Conservation (phyloP, 2,113 vertebrate species). For the Anoplopoma fimbria region DNA sequence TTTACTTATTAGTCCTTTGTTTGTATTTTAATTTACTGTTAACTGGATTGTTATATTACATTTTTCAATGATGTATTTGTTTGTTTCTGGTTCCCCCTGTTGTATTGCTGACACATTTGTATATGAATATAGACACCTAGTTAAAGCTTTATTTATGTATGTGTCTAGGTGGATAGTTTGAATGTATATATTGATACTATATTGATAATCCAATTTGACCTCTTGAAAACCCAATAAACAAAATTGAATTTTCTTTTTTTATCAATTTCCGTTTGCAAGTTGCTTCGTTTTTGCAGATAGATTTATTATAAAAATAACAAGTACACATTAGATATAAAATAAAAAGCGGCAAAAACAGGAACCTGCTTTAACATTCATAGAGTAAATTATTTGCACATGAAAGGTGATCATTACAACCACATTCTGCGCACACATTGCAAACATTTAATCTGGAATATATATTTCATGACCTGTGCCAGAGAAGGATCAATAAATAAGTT, state of each 20-base stretch:
- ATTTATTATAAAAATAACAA: background rate
- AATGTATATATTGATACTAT: background rate
- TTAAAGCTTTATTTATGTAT: too few relatives aligned
- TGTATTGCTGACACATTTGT: too few relatives aligned
- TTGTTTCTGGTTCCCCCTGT: too few relatives aligned
- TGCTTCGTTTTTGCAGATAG: background rate
- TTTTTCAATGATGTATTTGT: too few relatives aligned
- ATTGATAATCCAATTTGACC: background rate
- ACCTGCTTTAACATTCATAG: too few relatives aligned
- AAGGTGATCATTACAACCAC: background rate
- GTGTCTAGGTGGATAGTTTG: background rate
- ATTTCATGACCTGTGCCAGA: background rate
- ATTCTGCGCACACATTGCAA: too few relatives aligned
- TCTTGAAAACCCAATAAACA: background rate
- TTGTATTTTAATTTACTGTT: too few relatives aligned
- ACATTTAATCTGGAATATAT: background rate
- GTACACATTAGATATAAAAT: background rate
- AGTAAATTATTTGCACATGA: background rate
- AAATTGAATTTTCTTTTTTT: background rate
- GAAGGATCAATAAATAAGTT: background rate
- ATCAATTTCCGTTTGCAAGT: background rate
- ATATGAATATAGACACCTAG: background rate
- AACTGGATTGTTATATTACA: too few relatives aligned
- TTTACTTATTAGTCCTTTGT: too few relatives aligned
- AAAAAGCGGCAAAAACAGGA: background rate